These are phyloP conservation scores for Lysandra bellargus DNA, from an alignment of 2,888 invertebrate genomes.

Conservation along the genomic window DNA sequence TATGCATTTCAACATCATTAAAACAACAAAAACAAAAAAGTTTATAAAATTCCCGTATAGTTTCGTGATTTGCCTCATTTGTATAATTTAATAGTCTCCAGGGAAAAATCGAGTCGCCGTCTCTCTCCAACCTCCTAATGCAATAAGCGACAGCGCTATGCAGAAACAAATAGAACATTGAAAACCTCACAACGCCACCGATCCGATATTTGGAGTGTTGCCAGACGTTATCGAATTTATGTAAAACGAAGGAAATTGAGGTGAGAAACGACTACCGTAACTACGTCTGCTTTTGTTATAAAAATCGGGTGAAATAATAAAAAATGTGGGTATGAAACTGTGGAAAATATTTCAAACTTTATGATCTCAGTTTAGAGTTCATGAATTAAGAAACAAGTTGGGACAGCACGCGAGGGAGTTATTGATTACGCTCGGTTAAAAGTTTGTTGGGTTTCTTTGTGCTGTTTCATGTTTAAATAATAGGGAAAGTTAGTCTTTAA, in stretches of 20 bases:
- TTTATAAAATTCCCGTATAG: conserved; percentile 25
- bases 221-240: conserved; percentile 70
- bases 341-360: conserved; percentile 41
- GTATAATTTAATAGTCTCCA: conserved; percentile 37
- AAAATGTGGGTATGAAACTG: conserved; percentile 34
- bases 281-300: conserved; percentile 45
- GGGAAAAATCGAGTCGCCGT: conserved; percentile 37
- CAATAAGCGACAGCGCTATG: conserved; percentile 45
- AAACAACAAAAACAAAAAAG: conserved; percentile 6
- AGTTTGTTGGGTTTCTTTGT: conserved; percentile 34
- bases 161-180: conserved; percentile 47
- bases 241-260: conserved; percentile 68
- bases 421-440: conserved; percentile 39
- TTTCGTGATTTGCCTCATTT: conserved; percentile 36
- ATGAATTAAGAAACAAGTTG: conserved; percentile 41
- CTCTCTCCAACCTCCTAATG: conserved; percentile 40
- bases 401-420: conserved; percentile 40
- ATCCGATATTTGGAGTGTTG: conserved; percentile 57
- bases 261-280: conserved; percentile 56
- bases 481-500: conserved; percentile 30
- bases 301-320: conserved; percentile 38
- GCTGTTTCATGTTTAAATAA: conserved; percentile 36
- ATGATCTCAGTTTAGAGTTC: conserved; percentile 38
- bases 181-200: conserved; percentile 44
- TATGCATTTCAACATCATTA: not conserved